Evolutionary conservation across 2,888 invertebrate genomes (phyloP).

Genomic region (Drosophila neonasuta): DNA sequence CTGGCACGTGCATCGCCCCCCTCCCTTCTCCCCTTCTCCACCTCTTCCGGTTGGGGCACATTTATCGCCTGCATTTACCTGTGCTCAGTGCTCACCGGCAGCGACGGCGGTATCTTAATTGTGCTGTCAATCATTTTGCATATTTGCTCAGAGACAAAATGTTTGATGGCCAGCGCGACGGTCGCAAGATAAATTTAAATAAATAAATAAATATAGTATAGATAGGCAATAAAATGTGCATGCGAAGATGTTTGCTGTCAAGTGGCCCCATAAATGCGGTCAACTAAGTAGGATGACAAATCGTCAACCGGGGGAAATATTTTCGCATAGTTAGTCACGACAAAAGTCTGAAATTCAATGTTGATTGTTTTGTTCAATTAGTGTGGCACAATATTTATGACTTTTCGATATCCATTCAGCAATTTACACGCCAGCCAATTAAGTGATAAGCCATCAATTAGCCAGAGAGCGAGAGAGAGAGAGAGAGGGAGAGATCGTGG

Average conservation of each 20-base stretch:
- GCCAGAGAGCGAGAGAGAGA: neutral
- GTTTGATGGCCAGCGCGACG: conserved; percentile 54
- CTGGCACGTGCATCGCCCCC: conserved; percentile 34
- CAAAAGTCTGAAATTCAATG: conserved; percentile 9
- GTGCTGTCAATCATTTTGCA: conserved; percentile 78
- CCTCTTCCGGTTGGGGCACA: neutral
- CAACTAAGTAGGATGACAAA: conserved; percentile 27
- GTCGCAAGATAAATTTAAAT: conserved; percentile 43
- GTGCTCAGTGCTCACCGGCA: conserved; percentile 13
- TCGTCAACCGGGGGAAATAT: conserved; percentile 18
- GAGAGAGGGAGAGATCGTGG: neutral
- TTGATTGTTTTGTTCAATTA: conserved; percentile 37
- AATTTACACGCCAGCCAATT: conserved; percentile 47
- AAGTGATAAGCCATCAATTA: conserved; percentile 42
- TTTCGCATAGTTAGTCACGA: conserved; percentile 36
- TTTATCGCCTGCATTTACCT: conserved; percentile 7
- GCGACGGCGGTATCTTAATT: conserved; percentile 62
- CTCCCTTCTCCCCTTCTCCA: neutral
- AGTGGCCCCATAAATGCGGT: conserved; percentile 34
- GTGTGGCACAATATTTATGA: conserved; percentile 37
- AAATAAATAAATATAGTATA: conserved; percentile 27
- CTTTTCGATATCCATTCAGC: conserved; percentile 34
- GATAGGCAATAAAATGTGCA: conserved; percentile 20
- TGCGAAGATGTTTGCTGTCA: conserved; percentile 42
- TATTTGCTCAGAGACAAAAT: conserved; percentile 64